Evolutionary conservation across 2,888 invertebrate genomes (phyloP), one percentile per base, ranked within the genome.

Genomic region (Cephalotes varians): DNA sequence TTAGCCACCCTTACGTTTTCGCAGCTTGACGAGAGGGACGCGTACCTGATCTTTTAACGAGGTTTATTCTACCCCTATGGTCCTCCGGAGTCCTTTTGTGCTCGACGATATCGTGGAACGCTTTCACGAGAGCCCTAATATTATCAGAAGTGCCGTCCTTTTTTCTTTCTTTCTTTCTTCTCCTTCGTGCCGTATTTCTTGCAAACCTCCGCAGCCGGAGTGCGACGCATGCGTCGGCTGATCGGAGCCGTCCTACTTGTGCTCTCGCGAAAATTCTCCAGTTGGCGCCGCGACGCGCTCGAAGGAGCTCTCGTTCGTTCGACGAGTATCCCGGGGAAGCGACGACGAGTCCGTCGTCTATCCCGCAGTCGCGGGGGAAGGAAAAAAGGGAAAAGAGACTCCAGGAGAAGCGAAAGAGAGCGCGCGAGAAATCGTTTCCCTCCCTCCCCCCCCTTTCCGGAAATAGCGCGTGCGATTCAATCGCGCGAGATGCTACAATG

Each of bases 271-370:
- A 88, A 88, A 84, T 82, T 86, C 86, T 87, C 85, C 90, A 93
- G 93, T 93, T 88, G 81, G 90, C 92, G 92, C 87, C 90, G 92
- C 90, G 92, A 91, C 93, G 90, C 91, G 91, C 84, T 86, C 83
- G 85, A 87, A 91, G 83, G 87, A 86, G 82, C 86, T 83, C 83
- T 85, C 56, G 54, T 76, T 80, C 49, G 83, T 80, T 72, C 44
- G 73, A 73, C 71, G 71, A 40, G 9, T 69, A 28, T 25, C 15
- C 9, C 58, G 15, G 31, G 31, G 49, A 74, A 77, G 44, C 60
- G 31, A 34, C 77, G 15, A 67, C 54, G 49, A 37, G 34, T 15
- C 3, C 21, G 62, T 25, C 40, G 25, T 15, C 31, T n/a, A 3
- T 51, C 37, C 12, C 51, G 72, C 25, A 18, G 34, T 9, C 9